phyloP scores from a whole-genome alignment of 2,888 invertebrate genomes.

The Idaea dimidiata region DNA sequence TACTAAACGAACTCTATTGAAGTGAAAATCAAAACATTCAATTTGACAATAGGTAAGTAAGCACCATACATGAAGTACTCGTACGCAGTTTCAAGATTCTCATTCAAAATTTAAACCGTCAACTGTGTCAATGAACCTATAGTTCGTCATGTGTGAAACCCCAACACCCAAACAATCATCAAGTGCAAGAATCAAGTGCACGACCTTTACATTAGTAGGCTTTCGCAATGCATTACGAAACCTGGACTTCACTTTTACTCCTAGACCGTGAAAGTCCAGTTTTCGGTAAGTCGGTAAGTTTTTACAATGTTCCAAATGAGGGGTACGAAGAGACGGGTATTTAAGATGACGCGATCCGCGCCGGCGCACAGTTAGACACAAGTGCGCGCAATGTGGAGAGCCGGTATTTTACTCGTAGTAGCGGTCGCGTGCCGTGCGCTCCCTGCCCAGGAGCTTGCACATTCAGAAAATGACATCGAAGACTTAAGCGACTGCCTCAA shows the following conservation, averaged over 20 bases:
- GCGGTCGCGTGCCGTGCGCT: conserved; percentile 82
- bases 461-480: conserved; percentile 89
- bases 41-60: not conserved
- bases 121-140: conserved; percentile 17
- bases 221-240: conserved; percentile 69
- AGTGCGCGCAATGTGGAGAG: conserved; percentile 67
- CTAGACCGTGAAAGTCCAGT: conserved; percentile 72
- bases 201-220: conserved; percentile 53
- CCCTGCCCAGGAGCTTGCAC: conserved; percentile 86
- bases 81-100: not conserved
- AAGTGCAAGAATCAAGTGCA: conserved; percentile 37
- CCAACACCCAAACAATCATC: conserved; percentile 18
- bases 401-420: conserved; percentile 53
- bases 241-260: conserved; percentile 75
- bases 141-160: conserved; percentile 13
- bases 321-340: conserved; percentile 62
- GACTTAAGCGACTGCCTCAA: conserved; percentile 89
- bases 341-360: conserved; percentile 55
- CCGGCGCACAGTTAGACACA: conserved; percentile 62
- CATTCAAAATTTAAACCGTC: not conserved
- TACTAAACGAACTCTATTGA: not conserved
- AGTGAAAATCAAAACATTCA: not conserved
- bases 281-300: conserved; percentile 48
- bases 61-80: not conserved
- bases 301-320: conserved; percentile 50